These are phyloP conservation scores for Eulemur albifrons DNA, from an alignment of 2,797 vertebrate species.

Conservation along the genomic window DNA sequence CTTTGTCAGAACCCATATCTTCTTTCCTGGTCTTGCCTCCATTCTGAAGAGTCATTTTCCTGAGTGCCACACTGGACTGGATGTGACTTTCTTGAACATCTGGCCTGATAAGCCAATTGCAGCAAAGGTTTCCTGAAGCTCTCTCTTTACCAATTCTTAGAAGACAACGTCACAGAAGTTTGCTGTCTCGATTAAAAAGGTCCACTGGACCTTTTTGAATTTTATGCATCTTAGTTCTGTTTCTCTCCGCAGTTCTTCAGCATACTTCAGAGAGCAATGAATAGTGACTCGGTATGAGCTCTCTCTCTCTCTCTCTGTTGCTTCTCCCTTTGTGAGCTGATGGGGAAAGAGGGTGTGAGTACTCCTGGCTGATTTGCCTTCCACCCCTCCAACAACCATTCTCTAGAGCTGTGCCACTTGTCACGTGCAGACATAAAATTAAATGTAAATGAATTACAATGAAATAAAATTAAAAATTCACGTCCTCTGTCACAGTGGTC, in stretches of 20 bases:
- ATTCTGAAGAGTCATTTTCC: background rate
- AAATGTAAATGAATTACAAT: background rate
- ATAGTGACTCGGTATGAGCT: background rate
- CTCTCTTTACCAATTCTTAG: background rate
- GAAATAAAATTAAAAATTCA: background rate
- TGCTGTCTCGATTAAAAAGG: background rate
- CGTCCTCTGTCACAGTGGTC: background rate
- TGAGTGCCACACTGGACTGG: background rate
- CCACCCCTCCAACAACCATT: background rate
- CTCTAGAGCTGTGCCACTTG: background rate
- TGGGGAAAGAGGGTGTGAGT: background rate
- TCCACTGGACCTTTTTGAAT: background rate
- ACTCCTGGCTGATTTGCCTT: background rate
- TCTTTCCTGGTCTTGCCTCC: background rate
- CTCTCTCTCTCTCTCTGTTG: background rate
- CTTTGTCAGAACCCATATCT: background rate
- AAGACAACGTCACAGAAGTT: background rate
- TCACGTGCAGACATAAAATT: no score
- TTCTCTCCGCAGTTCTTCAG: background rate
- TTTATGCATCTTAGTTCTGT: background rate
- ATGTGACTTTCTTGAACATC: background rate
- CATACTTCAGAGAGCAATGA: background rate
- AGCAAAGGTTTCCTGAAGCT: background rate
- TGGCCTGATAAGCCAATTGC: background rate
- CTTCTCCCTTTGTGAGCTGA: background rate